These are phyloP conservation scores for Telenomus remus DNA, from an alignment of 1,140 invertebrate species.

Conservation along the genomic window DNA sequence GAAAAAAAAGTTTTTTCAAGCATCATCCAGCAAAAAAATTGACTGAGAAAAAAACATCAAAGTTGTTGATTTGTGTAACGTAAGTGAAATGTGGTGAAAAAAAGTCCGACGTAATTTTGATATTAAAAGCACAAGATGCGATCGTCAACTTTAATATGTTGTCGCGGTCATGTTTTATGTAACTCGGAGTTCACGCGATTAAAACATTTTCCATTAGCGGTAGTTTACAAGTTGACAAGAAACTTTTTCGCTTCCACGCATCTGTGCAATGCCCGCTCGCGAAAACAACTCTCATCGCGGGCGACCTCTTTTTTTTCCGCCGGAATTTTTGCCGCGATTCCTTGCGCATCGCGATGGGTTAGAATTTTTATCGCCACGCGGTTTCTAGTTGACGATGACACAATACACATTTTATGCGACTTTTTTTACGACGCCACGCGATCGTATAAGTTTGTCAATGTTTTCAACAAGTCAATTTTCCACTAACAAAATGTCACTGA, in stretches of 20 bases:
- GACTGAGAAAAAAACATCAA: background rate
- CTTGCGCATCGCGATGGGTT: slow-evolving; percentile 2
- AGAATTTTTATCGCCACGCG: slow-evolving; percentile 34
- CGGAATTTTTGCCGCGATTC: slow-evolving; percentile 35
- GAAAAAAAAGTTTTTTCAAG: no score
- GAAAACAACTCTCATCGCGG: slow-evolving; percentile 43
- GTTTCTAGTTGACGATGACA: slow-evolving; percentile 22
- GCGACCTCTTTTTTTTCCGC: slow-evolving; percentile 30
- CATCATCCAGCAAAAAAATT: slow-evolving; percentile 14
- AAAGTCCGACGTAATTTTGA: slow-evolving; percentile 12
- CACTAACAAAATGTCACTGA: no score
- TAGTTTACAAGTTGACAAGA: slow-evolving; percentile 59
- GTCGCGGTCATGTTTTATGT: slow-evolving; percentile 37
- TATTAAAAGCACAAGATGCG: slow-evolving; percentile 24
- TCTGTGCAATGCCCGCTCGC: slow-evolving; percentile 44
- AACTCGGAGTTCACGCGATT: slow-evolving; percentile 54
- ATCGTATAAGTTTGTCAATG: background rate
- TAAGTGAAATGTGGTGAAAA: background rate
- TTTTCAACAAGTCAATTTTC: no score
- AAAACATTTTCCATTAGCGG: slow-evolving; percentile 60
- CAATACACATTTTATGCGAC: slow-evolving; percentile 9
- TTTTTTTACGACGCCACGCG: background rate
- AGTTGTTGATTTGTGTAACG: no score
- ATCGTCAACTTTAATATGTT: slow-evolving; percentile 47
- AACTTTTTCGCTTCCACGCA: slow-evolving; percentile 58